Evolutionary conservation across 2,113 vertebrate genomes (phyloP).

Genomic region (Larimichthys polyactis): DNA sequence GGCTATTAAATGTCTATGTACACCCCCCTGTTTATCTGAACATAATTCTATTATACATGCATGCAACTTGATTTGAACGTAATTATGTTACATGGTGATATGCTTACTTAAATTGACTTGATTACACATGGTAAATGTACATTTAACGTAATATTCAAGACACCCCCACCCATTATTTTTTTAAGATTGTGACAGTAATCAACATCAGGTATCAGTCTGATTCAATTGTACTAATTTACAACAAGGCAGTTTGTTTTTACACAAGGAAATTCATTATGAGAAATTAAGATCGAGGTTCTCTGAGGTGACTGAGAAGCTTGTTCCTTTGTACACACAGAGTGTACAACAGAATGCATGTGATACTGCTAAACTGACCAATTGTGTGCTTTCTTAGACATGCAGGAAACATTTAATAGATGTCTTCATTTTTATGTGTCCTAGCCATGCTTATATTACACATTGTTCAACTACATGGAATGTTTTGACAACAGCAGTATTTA

Average conservation of each 20-base stretch:
- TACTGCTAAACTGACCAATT: neutral
- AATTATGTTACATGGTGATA: conserved; percentile 63
- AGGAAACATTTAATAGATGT: neutral
- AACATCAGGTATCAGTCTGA: neutral
- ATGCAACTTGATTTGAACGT: conserved; percentile 65
- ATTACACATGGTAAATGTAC: conserved; percentile 61
- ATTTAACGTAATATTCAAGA: conserved; percentile 47
- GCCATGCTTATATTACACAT: conserved; percentile 7
- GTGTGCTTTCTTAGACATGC: neutral
- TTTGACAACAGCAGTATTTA: neutral
- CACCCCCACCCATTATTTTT: neutral
- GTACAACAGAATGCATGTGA: conserved; percentile 6
- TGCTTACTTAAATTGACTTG: conserved; percentile 62
- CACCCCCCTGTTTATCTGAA: conserved; percentile 69
- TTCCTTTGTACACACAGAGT: neutral
- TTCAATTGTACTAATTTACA: conserved; percentile 23
- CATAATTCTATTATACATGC: conserved; percentile 75
- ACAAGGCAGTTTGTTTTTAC: neutral
- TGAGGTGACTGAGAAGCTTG: conserved; percentile 7
- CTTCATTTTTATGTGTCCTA: neutral
- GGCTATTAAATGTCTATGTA: conserved; percentile 50
- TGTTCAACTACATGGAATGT: neutral
- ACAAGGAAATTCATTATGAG: conserved; percentile 18
- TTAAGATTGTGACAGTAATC: conserved; percentile 21
- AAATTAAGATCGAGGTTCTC: conserved; percentile 31